phyloP scores from a whole-genome alignment of 64 coral and sea anemone genomes.

The Platygyra sinensis region DNA sequence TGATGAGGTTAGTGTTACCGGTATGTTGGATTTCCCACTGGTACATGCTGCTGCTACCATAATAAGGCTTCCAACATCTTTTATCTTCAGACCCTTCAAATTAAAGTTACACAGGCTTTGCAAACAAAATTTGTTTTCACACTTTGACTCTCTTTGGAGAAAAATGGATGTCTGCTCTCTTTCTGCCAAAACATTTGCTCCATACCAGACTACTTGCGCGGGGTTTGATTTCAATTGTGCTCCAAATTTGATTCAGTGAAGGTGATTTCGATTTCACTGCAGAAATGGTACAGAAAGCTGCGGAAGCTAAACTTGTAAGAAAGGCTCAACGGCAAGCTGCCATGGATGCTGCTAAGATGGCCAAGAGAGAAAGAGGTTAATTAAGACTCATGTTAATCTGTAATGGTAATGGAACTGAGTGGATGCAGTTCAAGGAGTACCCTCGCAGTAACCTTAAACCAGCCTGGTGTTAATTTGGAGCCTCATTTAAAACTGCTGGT shows the following conservation, averaged over 20 bases:
- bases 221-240: background rate
- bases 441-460: background rate
- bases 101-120: too few species aligned
- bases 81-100: too few species aligned
- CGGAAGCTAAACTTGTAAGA: conserved; percentile 82
- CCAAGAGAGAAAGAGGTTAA: conserved; percentile 91
- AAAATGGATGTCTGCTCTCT: background rate
- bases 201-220: too few species aligned
- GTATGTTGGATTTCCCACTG: too few species aligned
- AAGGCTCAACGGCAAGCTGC: conserved; percentile 90
- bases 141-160: background rate
- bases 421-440: background rate
- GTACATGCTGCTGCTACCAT: too few species aligned
- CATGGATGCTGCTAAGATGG: conserved; percentile 79
- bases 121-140: too few species aligned
- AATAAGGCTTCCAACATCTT: too few species aligned
- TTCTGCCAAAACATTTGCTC: too few species aligned
- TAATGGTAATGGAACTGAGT: background rate
- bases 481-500: background rate
- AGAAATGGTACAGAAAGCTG: conserved; percentile 92
- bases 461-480: background rate
- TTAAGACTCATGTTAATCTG: background rate
- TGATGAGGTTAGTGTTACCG: too few species aligned
- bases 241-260: background rate
- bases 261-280: conserved; percentile 30